Conservation (phyloP, 2,888 invertebrate genomes). For the Calameuta pallipes region DNA sequence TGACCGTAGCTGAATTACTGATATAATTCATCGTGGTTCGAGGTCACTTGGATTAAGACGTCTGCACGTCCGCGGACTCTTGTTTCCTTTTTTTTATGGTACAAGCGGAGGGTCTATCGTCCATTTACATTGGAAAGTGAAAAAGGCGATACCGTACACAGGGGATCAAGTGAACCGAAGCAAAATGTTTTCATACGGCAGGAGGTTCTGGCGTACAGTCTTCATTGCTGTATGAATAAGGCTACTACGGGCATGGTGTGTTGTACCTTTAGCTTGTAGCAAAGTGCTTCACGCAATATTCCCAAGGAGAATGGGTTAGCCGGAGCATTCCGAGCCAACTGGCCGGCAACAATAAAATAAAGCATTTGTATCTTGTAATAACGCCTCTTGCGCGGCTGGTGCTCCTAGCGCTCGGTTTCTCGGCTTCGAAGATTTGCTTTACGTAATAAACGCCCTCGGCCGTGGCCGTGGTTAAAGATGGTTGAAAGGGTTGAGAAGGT, state of each 20-base stretch:
- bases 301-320: conserved; percentile 44
- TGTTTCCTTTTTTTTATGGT: background rate
- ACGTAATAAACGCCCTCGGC: conserved; percentile 43
- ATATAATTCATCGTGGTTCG: background rate
- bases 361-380: conserved; percentile 62
- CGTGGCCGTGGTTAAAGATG: background rate
- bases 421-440: conserved; percentile 42
- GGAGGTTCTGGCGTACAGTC: background rate
- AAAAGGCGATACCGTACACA: background rate
- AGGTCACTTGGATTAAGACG: too few species aligned
- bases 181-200: background rate
- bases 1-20: background rate
- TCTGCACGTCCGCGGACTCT: too few species aligned
- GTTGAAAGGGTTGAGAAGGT: background rate
- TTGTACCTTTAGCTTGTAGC: background rate
- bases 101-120: background rate
- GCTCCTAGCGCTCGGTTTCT: background rate
- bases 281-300: conserved; percentile 32
- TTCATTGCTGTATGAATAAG: background rate
- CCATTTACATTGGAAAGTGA: background rate
- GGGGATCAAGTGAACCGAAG: background rate
- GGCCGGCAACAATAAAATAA: conserved; percentile 59
- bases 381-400: conserved; percentile 33
- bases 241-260: background rate
- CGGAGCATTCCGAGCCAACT: conserved; percentile 47